Conservation (phyloP, 1,140 invertebrate species). For the roundworm (Caenorhabditis elegans) region DNA sequence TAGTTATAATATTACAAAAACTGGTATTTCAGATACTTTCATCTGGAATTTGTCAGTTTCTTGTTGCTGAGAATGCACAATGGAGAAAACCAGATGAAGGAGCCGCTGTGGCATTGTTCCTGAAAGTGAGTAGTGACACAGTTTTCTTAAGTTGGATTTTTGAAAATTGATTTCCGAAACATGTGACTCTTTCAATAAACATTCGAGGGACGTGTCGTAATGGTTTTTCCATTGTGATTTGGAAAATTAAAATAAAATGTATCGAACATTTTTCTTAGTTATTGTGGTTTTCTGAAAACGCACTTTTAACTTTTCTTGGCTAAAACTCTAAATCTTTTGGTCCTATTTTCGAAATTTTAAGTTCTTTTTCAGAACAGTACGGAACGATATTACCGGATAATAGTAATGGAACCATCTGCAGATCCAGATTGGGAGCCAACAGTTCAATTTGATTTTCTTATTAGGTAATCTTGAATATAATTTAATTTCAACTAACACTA, state of each 20-base stretch:
- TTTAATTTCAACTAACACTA: not conserved
- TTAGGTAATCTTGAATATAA: not conserved
- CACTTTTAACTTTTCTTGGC: no score
- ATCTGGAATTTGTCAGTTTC: slow-evolving; percentile 9
- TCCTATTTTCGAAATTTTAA: no score
- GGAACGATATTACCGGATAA: not conserved
- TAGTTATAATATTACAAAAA: no score
- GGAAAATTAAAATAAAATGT: no score
- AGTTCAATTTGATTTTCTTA: not conserved
- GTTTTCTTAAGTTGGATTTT: no score
- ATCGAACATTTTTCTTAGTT: no score
- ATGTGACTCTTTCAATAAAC: no score
- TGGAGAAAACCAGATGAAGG: not conserved
- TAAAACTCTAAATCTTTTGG: no score
- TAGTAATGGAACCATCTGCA: not conserved
- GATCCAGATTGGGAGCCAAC: not conserved
- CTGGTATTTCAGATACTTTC: not conserved
- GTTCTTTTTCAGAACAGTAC: slow-evolving; percentile 16
- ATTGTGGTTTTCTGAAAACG: no score
- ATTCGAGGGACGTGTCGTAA: no score
- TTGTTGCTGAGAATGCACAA: not conserved
- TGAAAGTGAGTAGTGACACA: not conserved
- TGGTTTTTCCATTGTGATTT: no score
- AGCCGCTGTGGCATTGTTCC: not conserved
- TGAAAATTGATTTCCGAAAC: no score